A percentile compares a stretch with the other conserved stretches of the same genome.
phyloP scores from a whole-genome alignment of 2,888 invertebrate genomes.

The Deilephila elpenor region DNA sequence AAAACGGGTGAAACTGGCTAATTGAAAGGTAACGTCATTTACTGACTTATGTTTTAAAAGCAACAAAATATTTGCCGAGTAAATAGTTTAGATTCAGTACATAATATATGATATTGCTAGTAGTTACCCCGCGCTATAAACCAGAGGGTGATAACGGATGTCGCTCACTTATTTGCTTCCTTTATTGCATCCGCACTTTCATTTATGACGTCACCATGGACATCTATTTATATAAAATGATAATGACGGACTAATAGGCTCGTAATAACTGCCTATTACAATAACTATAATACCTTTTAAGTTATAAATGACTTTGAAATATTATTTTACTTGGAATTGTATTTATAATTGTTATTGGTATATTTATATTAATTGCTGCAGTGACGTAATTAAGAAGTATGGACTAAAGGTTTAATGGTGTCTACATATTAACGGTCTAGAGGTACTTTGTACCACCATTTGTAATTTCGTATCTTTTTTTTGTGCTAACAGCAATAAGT shows the following conservation, averaged over 20 bases:
- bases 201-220: constrained; percentile 37
- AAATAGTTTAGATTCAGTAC: neutral
- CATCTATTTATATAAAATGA: constrained; percentile 30
- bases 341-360: too few relatives aligned
- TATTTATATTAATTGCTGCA: too few relatives aligned
- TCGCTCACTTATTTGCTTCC: constrained; percentile 45
- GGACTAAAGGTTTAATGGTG: too few relatives aligned
- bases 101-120: neutral
- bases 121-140: constrained; percentile 8
- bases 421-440: too few relatives aligned
- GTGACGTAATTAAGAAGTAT: too few relatives aligned
- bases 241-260: constrained; percentile 3
- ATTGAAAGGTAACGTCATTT: too few relatives aligned
- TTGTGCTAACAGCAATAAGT: too few relatives aligned
- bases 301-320: too few relatives aligned
- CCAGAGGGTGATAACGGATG: constrained; percentile 41
- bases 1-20: too few relatives aligned
- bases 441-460: too few relatives aligned
- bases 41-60: neutral
- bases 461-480: too few relatives aligned
- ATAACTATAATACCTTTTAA: neutral
- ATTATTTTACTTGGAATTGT: too few relatives aligned
- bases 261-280: neutral
- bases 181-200: constrained; percentile 37
- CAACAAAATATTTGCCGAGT: neutral